Base-by-base conservation (phyloP, 2,888 invertebrate genomes). In the Neoitamus cyanurus region DNA sequence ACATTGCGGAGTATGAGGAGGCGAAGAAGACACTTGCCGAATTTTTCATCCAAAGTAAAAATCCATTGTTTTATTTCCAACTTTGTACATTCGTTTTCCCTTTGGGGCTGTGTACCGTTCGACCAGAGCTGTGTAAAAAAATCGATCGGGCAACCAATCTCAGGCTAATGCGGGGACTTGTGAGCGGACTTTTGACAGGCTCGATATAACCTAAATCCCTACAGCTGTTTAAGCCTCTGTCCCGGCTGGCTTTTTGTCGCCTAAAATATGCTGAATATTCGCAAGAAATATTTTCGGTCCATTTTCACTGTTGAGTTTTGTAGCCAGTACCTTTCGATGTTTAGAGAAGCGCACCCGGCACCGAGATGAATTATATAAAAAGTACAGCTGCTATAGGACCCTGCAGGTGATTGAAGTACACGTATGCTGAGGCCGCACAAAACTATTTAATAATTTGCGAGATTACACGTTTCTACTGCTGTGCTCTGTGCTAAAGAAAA, bases 21-120 rank as follows among this genome's bases (percentile, higher is more conserved):
- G 93, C 94, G 70, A 95, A 95, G 89, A 93, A 93, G 88, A 93
- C 93, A 88, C 93, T 96, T 88, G 93, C 94, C 87, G 95, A 96
- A 89, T 93, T 94, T 88, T 95, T 96, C 90, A 93, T 93, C 89
- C 93, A 93, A 90, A 95, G 96, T 95, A 93, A 94, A 88, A 94
- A 88, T 88, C 58, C 25, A 85, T 70, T 42, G 31, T 82, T 80
- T 84, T 83, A 84, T 85, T 42, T 42, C 15, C 72, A 83, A 48
- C 73, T 75, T 75, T 75, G 28, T 48, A 37, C 34, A 31, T 72
- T 72, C 84, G 69, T 72, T 72, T 42, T 13, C 37, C n/a, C 28
- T 15, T 3, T 11, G 28, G 36, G 36, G 28, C 42, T 42, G 77
- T 20, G 13, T n/a, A 46, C 13, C 30, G n/a, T 46, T 78, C n/a